Base-by-base conservation (phyloP, 35 echinoderm and acorn worm species). In the Acanthaster planci region DNA sequence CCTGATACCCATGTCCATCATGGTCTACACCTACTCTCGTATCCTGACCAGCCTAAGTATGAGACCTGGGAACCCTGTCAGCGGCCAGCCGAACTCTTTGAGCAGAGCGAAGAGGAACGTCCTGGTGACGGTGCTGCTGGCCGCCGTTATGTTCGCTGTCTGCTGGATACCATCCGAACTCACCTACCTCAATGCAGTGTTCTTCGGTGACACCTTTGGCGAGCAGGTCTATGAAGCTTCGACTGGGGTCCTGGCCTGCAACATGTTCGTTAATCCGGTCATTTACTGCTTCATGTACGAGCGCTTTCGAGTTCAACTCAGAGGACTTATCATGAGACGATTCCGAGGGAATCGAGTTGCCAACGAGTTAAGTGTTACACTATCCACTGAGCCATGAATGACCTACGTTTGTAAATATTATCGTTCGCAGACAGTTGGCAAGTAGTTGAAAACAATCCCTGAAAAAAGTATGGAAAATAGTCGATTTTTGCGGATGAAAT, bases 241-340 rank as follows among this genome's bases (percentile, higher is more conserved):
- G 2, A 89, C 87, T 10, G 87, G 84, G n/a, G 54, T 97, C 3
- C 87, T 97, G 1, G 75, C 89, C 23, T 92, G 90, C 82, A 97
- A 97, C 31, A 89, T 97, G 90, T 97, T 90, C 68, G 77, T 88
- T 10, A 91, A 92, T 64, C 94, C 94, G 29, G 82, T 97, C 39
- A 97, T 97, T 23, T 97, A 97, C 37, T 80, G 90, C 10, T 92
- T 97, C 37, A 92, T 93, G 39, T 97, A 97, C 50, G 83, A 92
- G 77, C 90, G 89, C 15, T 93, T 97, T 60, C 82, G 86, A 80
- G 77, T 38, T 27, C 64, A 86, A n/a, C 56, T 97, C 18, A 92
- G 30, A 2, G 34, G 14, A 14, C 64, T 72, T 35, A 26, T 72
- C 21, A 30, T 26, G 8, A 72, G 0, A 26, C 26, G 64, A 10